Base-by-base conservation (phyloP, 1,140 invertebrate species). In the Cyclargus thomasi region DNA sequence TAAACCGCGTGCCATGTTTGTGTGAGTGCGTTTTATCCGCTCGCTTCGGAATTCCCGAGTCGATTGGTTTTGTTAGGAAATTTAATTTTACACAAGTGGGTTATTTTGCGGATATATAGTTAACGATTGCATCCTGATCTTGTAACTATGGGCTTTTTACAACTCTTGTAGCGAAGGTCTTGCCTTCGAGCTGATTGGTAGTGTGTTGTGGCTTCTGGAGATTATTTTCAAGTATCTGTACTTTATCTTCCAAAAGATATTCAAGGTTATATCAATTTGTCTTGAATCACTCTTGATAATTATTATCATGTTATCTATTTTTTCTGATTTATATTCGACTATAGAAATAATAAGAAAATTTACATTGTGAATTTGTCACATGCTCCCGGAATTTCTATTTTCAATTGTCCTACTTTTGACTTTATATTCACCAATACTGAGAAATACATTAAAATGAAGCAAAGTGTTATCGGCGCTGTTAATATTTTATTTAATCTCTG, bases 11-110 rank as follows among this genome's bases (percentile, higher is more conserved):
- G 55, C 6, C 65, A n/a, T 71, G 59, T 57, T 11, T 68, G 71
- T 74, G 67, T 77, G 81, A 59, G 75, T 77, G 70, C 69, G 72
- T 77, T 68, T 79, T 76, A 71, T 77, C 74, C 77, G 72, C 39
- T 47, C 39, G 39, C 39, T 67, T 73, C 59, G 81, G 78, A 80
- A 77, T 78, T 80, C 81, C 81, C 79, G 69, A 67, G 67, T 67
- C 62, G 73, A 73, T 79, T 77, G 78, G 74, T 77, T 70, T 77
- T 68, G 70, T 70, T 76, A 77, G 80, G 80, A 76, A 83, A 75
- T 69, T 73, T 74, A 68, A 70, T 69, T 57, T 78, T 74, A 67
- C 69, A 47, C 64, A 75, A 74, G 64, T 76, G 68, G 70, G 69
- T 65, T 73, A 70, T 74, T 71, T 69, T 17, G 47, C 71, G 70